phyloP scores from a whole-genome alignment of 2,113 vertebrate genomes.

The Anoplopoma fimbria region DNA sequence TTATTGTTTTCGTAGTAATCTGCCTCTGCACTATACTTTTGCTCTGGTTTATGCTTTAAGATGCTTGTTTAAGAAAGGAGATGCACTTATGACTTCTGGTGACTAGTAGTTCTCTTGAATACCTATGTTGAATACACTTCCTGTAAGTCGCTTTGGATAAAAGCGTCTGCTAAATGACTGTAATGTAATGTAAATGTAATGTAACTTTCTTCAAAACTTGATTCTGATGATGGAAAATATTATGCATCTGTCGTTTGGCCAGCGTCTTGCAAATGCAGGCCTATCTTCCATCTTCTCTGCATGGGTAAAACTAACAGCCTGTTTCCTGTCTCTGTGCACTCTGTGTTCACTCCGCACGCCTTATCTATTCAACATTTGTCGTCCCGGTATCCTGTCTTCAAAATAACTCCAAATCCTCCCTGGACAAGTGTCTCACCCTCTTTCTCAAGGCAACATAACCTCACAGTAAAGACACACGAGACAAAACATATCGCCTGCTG shows the following conservation, averaged over 20 bases:
- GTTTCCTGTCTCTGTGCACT: conserved; percentile 66
- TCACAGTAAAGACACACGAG: conserved; percentile 35
- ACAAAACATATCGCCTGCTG: conserved; percentile 20
- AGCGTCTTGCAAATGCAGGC: not conserved
- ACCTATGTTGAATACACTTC: too few relatives aligned
- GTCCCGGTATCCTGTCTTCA: conserved; percentile 72
- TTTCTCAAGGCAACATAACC: conserved; percentile 40
- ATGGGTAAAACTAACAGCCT: conserved; percentile 41
- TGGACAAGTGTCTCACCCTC: conserved; percentile 19
- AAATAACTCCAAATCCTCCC: conserved; percentile 63
- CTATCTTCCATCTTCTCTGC: conserved; percentile 36
- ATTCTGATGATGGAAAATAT: not conserved
- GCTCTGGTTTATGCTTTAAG: too few relatives aligned
- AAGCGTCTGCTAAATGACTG: too few relatives aligned
- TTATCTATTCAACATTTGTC: conserved; percentile 68
- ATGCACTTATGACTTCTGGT: too few relatives aligned
- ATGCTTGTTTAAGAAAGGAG: too few relatives aligned
- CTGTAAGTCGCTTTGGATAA: too few relatives aligned
- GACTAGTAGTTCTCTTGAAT: too few relatives aligned
- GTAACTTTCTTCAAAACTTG: too few relatives aligned
- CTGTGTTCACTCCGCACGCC: conserved; percentile 28
- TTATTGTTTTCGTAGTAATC: too few relatives aligned
- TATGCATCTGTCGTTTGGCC: not conserved
- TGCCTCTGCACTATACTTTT: too few relatives aligned
- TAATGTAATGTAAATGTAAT: too few relatives aligned